Evolutionary conservation across 1,140 invertebrate species (phyloP).

Genomic region (Stegodyphus mimosarum): DNA sequence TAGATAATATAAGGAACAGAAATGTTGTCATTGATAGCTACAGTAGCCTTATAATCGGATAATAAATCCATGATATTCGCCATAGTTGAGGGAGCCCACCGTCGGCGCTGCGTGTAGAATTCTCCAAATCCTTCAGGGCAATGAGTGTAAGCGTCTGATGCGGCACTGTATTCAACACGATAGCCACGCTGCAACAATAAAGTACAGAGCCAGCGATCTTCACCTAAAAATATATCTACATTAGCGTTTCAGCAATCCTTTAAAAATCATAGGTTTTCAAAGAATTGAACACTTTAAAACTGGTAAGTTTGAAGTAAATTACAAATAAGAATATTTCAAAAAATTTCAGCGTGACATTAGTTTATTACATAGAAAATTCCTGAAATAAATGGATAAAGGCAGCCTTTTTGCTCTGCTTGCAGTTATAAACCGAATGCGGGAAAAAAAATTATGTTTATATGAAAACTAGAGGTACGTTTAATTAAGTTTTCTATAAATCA

Average conservation of each 20-base stretch:
- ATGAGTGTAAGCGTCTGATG: conserved; percentile 76
- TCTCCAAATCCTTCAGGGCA: conserved; percentile 74
- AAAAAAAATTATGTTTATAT: too few species aligned
- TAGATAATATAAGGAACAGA: conserved; percentile 73
- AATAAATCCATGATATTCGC: conserved; percentile 77
- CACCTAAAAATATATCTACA: conserved; percentile 68
- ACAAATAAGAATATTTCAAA: too few species aligned
- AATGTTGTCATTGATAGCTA: conserved; percentile 73
- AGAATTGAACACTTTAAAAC: too few species aligned
- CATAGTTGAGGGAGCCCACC: conserved; percentile 77
- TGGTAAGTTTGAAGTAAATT: too few species aligned
- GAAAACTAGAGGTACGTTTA: too few species aligned
- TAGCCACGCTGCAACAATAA: conserved; percentile 75
- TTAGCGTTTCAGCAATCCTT: background rate
- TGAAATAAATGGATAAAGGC: too few species aligned
- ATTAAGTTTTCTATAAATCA: too few species aligned
- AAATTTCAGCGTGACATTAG: too few species aligned
- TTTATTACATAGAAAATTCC: too few species aligned
- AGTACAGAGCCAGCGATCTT: conserved; percentile 77
- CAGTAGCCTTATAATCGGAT: conserved; percentile 70
- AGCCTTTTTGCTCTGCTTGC: too few species aligned
- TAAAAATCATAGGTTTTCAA: too few species aligned
- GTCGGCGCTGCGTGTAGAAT: conserved; percentile 75
- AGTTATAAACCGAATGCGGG: too few species aligned
- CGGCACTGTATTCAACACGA: conserved; percentile 76